These are phyloP conservation scores for Sus scrofa DNA, from an alignment of 2,113 vertebrate species.

Conservation along the genomic window DNA sequence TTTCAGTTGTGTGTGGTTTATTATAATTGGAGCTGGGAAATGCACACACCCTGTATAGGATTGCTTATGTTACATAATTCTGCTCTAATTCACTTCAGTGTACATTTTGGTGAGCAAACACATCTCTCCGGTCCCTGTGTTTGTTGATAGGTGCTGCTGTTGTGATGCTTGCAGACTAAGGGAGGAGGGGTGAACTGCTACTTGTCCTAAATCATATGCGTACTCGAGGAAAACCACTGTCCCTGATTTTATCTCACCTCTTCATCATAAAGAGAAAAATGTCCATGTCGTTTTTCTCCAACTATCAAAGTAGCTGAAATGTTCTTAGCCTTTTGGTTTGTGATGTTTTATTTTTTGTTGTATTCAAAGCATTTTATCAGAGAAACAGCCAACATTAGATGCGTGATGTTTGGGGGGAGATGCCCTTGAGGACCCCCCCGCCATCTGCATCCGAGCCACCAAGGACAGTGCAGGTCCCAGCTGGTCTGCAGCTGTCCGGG, in stretches of 20 bases:
- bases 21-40: background rate
- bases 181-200: background rate
- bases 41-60: background rate
- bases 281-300: background rate
- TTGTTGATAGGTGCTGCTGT: background rate
- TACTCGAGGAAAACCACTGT: background rate
- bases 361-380: background rate
- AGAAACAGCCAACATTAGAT: background rate
- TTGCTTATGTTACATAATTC: background rate
- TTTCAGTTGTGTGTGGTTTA: background rate
- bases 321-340: background rate
- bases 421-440: background rate
- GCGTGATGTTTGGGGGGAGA: background rate
- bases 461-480: rapidly evolving
- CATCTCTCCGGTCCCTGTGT: background rate
- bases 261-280: background rate
- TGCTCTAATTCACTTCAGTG: background rate
- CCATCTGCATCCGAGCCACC: background rate
- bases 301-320: background rate
- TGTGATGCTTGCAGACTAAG: background rate
- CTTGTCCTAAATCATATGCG: background rate
- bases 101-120: background rate
- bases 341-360: background rate
- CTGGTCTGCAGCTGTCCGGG: background rate
- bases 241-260: background rate